A percentile compares a stretch with the other conserved stretches of the same genome.
phyloP scores from a whole-genome alignment of 1,140 invertebrate genomes.

The Diorhabda elongata region DNA sequence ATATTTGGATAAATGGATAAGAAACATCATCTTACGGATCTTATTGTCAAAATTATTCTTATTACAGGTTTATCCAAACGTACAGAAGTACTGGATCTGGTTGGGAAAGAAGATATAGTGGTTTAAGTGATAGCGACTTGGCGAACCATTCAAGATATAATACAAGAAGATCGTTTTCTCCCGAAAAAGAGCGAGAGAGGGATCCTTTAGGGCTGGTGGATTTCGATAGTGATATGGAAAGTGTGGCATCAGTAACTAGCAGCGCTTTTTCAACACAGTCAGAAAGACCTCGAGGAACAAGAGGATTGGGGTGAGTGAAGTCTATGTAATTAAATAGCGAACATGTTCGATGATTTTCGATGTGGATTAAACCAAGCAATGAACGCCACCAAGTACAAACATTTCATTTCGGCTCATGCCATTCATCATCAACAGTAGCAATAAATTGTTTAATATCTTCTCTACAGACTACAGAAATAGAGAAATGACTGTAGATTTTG shows the following conservation, averaged over 20 bases:
- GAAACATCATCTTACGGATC: too few relatives aligned
- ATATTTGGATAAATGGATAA: too few relatives aligned
- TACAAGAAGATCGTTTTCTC: slow-evolving; percentile 52
- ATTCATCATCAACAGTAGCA: too few relatives aligned
- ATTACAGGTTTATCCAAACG: slow-evolving; percentile 52
- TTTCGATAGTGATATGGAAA: slow-evolving; percentile 85
- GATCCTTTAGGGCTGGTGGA: slow-evolving; percentile 68
- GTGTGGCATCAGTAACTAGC: slow-evolving; percentile 78
- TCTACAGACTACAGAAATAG: too few relatives aligned
- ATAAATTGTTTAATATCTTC: too few relatives aligned
- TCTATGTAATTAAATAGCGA: too few relatives aligned
- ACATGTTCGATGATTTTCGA: too few relatives aligned
- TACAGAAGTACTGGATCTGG: slow-evolving; percentile 67
- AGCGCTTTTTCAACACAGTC: slow-evolving; percentile 91
- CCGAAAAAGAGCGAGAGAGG: slow-evolving; percentile 51
- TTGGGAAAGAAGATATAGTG: slow-evolving; percentile 75
- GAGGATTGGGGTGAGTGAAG: slow-evolving; percentile 60
- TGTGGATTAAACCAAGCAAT: too few relatives aligned
- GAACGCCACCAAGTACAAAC: too few relatives aligned
- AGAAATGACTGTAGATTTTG: too few relatives aligned
- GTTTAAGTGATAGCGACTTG: slow-evolving; percentile 77
- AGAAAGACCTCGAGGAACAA: slow-evolving; percentile 74
- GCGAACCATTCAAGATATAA: slow-evolving; percentile 54
- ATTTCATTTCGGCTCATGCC: too few relatives aligned
- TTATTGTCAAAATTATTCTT: slow-evolving; percentile 6